Conservation (phyloP, 2,797 vertebrate genomes). For the Picus viridis region DNA sequence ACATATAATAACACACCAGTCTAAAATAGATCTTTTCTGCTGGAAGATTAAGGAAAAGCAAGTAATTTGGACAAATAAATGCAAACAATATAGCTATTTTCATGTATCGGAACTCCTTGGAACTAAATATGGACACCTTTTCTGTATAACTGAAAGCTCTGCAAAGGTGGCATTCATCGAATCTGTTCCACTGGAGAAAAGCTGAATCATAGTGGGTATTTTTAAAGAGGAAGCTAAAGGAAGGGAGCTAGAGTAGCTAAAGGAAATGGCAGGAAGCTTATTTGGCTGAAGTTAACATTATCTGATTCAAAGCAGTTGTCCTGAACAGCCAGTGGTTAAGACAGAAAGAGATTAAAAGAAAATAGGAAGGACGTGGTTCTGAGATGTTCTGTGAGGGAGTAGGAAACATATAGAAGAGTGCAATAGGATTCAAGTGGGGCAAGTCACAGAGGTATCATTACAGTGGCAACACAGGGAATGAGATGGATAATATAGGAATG, state of each 20-base stretch:
- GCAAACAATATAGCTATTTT: background rate
- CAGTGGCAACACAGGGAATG: background rate
- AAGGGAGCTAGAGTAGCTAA: background rate
- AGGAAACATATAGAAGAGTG: background rate
- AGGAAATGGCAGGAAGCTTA: background rate
- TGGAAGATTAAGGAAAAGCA: background rate
- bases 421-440: background rate
- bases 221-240: background rate
- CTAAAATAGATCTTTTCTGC: background rate
- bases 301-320: conserved; percentile 10
- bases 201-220: background rate
- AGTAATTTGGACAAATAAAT: background rate
- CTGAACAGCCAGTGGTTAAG: background rate
- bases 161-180: background rate
- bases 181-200: background rate
- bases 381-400: background rate
- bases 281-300: background rate
- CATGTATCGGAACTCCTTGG: background rate
- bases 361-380: background rate
- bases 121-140: background rate
- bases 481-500: background rate
- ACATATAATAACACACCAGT: background rate
- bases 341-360: background rate
- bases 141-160: background rate
- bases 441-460: background rate